phyloP scores from a whole-genome alignment of 92 coral and sea anemone species.

The Muricea muricata region DNA sequence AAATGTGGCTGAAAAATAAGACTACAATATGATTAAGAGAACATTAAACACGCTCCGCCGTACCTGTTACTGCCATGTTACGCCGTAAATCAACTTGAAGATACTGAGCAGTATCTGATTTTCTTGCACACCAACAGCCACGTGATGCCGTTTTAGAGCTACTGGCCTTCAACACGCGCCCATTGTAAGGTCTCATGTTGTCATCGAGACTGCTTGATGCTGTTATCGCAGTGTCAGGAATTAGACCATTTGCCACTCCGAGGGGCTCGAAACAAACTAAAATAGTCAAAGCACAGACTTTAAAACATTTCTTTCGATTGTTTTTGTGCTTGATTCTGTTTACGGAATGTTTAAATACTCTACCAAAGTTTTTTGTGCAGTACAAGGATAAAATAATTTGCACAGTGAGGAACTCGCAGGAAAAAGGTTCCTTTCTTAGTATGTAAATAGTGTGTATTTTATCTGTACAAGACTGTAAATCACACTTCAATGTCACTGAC shows the following conservation, averaged over 20 bases:
- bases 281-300: background rate
- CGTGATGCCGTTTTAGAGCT: slow-evolving; percentile 57
- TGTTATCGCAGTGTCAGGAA: slow-evolving; percentile 72
- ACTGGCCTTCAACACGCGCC: slow-evolving; percentile 67
- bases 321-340: no score
- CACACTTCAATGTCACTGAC: no score
- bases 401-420: no score
- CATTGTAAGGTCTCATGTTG: slow-evolving; percentile 69
- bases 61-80: slow-evolving; percentile 91
- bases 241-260: slow-evolving; percentile 80
- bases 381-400: no score
- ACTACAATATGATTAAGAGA: no score
- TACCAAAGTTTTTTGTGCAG: no score
- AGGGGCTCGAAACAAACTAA: slow-evolving; percentile 87
- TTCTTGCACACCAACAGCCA: slow-evolving; percentile 91
- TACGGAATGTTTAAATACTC: no score
- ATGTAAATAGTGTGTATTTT: no score
- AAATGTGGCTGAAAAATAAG: no score
- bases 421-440: no score
- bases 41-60: no score
- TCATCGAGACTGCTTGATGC: slow-evolving; percentile 77
- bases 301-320: background rate
- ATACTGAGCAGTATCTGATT: slow-evolving; percentile 68
- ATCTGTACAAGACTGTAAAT: no score
- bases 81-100: slow-evolving; percentile 83